These are phyloP conservation scores for Crepidodera aurea DNA, from an alignment of 2,888 invertebrate species.

Conservation along the genomic window DNA sequence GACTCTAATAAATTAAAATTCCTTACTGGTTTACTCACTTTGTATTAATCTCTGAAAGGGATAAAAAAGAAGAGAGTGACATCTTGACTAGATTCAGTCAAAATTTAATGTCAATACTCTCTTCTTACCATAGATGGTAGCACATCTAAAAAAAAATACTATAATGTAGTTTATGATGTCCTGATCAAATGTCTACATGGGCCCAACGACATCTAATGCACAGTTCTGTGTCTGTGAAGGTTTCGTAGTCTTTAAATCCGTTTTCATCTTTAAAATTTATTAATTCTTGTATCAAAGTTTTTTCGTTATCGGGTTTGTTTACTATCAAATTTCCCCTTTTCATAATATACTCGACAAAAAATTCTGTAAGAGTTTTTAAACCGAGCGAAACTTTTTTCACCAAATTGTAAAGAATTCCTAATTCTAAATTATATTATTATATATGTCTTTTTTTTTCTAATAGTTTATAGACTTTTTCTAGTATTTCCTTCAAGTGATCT, in stretches of 20 bases:
- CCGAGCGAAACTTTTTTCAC: conserved; percentile 89
- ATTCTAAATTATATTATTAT: conserved; percentile 76
- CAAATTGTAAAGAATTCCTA: conserved; percentile 86
- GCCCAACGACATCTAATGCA: too few relatives aligned
- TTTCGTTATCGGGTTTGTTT: conserved; percentile 87
- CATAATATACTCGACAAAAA: conserved; percentile 92
- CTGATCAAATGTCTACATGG: too few relatives aligned
- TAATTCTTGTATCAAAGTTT: conserved; percentile 89
- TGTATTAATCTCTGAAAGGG: too few relatives aligned
- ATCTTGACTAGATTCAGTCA: too few relatives aligned
- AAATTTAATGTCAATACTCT: too few relatives aligned
- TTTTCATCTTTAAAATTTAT: conserved; percentile 90
- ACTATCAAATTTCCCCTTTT: conserved; percentile 92
- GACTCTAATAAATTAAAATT: too few relatives aligned
- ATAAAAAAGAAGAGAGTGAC: too few relatives aligned
- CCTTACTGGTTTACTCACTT: too few relatives aligned
- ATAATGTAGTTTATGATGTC: too few relatives aligned
- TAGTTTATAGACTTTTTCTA: conserved; percentile 88
- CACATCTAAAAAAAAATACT: too few relatives aligned
- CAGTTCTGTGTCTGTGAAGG: conserved; percentile 86
- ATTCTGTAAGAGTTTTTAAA: conserved; percentile 80
- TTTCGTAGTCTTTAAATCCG: conserved; percentile 88
- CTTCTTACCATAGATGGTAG: too few relatives aligned
- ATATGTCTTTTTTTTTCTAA: conserved; percentile 80
- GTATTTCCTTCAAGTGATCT: conserved; percentile 84